Percentiles rank a stretch among this genome's conserved stretches.
phyloP scores from a whole-genome alignment of 1,140 invertebrate species.

The Aporrectodea caliginosa region DNA sequence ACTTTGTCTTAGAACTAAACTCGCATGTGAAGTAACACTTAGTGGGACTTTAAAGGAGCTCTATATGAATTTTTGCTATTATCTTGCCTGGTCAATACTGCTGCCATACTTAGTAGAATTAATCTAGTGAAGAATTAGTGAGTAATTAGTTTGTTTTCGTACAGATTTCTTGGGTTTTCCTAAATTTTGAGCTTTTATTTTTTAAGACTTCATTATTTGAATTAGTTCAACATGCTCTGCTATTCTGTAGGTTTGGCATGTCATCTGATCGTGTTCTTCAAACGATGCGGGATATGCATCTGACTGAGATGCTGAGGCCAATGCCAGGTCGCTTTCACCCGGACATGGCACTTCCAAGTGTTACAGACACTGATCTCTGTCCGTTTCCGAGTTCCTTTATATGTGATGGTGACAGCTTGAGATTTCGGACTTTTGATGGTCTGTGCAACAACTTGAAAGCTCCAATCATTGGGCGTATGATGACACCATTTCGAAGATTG shows the following conservation, averaged over 20 bases:
- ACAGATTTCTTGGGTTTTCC: too few species aligned
- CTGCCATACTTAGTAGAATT: too few species aligned
- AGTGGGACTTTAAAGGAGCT: too few species aligned
- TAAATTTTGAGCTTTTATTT: too few species aligned
- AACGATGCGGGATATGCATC: neutral
- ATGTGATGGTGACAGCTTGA: neutral
- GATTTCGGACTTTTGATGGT: conserved; percentile 13
- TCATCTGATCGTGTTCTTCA: neutral
- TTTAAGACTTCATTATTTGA: too few species aligned
- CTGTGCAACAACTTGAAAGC: conserved; percentile 10
- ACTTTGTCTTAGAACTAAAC: too few species aligned
- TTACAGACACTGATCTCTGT: conserved; percentile 1
- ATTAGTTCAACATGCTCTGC: too few species aligned
- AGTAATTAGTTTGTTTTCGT: too few species aligned
- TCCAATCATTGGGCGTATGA: neutral
- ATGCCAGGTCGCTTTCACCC: neutral
- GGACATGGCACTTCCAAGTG: neutral
- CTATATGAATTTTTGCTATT: too few species aligned
- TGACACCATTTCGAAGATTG: conserved; percentile 10
- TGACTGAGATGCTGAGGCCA: neutral
- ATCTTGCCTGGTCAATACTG: too few species aligned
- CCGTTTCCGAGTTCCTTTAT: neutral
- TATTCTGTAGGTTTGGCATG: neutral
- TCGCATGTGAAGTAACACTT: too few species aligned
- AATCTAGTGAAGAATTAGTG: too few species aligned